These are phyloP conservation scores for Streptopelia turtur DNA, from an alignment of 2,797 vertebrate genomes.

Conservation along the genomic window DNA sequence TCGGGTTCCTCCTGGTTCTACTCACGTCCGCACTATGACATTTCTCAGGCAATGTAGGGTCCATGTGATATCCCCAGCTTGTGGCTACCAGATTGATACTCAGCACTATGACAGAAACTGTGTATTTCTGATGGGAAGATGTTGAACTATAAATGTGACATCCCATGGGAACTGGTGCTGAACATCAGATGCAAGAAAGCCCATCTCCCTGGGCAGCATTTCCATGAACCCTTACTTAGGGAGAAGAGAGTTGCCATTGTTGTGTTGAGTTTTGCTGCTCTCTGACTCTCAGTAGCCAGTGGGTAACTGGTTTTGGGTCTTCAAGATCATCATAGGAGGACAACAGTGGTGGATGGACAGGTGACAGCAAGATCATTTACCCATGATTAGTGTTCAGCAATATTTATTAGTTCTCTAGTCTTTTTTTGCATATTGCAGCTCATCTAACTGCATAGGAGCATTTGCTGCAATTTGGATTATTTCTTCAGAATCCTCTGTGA, in stretches of 20 bases:
- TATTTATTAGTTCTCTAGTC: not conserved
- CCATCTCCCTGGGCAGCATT: not conserved
- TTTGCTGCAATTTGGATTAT: not conserved
- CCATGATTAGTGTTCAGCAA: not conserved
- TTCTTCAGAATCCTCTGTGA: not conserved
- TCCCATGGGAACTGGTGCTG: not conserved
- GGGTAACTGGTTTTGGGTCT: not conserved
- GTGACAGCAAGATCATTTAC: not conserved
- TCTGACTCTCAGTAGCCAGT: not conserved
- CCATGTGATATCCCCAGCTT: not conserved
- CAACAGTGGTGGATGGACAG: not conserved
- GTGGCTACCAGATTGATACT: not conserved
- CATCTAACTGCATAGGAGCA: accelerated
- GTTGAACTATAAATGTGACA: not conserved
- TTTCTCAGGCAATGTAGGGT: not conserved
- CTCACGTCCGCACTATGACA: not conserved
- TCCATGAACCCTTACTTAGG: not conserved
- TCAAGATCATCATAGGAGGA: not conserved
- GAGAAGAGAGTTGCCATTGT: not conserved
- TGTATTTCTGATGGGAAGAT: not conserved
- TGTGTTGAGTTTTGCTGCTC: not conserved
- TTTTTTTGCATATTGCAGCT: not conserved
- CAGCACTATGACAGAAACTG: not conserved
- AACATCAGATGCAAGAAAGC: not conserved
- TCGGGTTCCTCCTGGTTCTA: not conserved